Evolutionary conservation across 92 coral and sea anemone genomes (phyloP).

Genomic region (Phymanthus crucifer): DNA sequence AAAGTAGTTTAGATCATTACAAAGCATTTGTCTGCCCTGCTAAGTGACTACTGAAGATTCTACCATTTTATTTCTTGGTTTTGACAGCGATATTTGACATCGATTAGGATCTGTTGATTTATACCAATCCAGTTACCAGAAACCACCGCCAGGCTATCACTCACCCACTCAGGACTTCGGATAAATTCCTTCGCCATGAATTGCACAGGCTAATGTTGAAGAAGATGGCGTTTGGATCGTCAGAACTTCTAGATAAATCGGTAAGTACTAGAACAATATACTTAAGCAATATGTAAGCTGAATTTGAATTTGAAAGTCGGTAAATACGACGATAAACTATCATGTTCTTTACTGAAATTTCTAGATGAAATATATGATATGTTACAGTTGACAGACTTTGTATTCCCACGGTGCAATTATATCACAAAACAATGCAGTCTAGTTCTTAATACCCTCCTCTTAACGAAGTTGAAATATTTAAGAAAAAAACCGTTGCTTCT

Average conservation of each 20-base stretch:
- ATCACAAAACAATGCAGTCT: not conserved
- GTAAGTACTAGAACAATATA: not conserved
- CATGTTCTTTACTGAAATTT: not conserved
- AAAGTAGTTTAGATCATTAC: not conserved
- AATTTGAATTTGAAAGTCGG: not conserved
- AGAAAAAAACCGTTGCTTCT: not conserved
- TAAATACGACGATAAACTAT: not conserved
- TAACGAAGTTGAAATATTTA: not conserved
- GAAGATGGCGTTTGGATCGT: not conserved
- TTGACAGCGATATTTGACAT: conserved; percentile 3
- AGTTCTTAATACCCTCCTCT: not conserved
- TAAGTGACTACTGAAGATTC: not conserved
- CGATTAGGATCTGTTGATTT: not conserved
- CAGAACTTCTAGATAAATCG: not conserved
- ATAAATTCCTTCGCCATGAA: not conserved
- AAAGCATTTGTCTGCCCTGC: not conserved
- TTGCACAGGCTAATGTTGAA: not conserved
- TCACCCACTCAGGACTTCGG: not conserved
- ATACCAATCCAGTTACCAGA: not conserved
- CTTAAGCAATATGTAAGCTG: not conserved
- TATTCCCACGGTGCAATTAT: not conserved
- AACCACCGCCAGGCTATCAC: no score
- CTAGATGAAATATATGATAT: not conserved
- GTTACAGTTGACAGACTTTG: not conserved
- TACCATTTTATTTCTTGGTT: not conserved